Percentiles rank a stretch among this genome's conserved stretches.
Evolutionary conservation across 2,113 vertebrate species (phyloP).

Genomic region (Phasianus colchicus): DNA sequence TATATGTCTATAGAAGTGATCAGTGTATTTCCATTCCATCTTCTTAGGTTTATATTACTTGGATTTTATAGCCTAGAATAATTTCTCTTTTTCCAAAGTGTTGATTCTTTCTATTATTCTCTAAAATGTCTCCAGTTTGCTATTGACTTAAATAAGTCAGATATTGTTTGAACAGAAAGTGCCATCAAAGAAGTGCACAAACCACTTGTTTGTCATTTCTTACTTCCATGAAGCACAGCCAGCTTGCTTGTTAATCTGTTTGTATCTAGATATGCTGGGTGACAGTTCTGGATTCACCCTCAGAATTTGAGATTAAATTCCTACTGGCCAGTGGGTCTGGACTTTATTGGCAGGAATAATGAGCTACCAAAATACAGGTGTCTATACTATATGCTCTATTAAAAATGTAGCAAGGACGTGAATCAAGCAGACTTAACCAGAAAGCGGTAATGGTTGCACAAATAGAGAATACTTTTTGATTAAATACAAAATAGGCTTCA

Average conservation of each 20-base stretch:
- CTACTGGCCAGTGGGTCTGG: not conserved
- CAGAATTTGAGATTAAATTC: not conserved
- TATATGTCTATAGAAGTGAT: not conserved
- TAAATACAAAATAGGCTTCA: not conserved
- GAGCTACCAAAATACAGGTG: not conserved
- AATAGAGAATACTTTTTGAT: not conserved
- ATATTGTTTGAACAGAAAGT: not conserved
- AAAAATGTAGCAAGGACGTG: not conserved
- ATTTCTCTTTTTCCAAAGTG: not conserved
- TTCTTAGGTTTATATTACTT: not conserved
- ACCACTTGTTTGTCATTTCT: not conserved
- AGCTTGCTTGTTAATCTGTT: not conserved
- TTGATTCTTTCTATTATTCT: not conserved
- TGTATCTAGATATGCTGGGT: not conserved
- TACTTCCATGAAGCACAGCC: not conserved
- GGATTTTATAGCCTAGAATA: not conserved
- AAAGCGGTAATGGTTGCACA: not conserved
- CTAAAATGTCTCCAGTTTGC: not conserved
- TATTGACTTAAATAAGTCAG: not conserved
- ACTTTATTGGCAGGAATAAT: not conserved
- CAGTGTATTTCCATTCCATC: not conserved
- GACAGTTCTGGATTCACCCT: not conserved
- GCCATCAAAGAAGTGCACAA: not conserved
- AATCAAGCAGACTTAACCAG: not conserved
- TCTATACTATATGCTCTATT: not conserved